Conservation (phyloP, 2,113 vertebrate genomes). For the Pygoscelis adeliae region DNA sequence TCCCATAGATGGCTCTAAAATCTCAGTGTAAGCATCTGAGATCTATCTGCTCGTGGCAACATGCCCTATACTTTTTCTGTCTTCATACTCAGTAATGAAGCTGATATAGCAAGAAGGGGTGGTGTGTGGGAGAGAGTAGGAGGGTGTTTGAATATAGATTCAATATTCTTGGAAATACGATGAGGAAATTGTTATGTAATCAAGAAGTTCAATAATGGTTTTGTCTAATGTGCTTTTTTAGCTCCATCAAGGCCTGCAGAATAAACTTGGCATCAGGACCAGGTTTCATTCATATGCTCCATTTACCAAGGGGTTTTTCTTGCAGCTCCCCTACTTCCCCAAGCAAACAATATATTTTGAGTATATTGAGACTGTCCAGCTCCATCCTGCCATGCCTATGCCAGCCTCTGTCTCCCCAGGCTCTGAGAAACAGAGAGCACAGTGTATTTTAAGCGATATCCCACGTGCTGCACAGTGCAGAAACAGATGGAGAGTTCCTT, state of each 20-base stretch:
- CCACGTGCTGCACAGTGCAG: constrained; percentile 4
- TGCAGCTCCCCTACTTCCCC: background rate
- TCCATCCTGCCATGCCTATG: background rate
- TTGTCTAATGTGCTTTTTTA: constrained; percentile 62
- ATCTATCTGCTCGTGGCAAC: constrained; percentile 40
- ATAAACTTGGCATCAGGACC: constrained; percentile 4
- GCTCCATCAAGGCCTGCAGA: constrained; percentile 21
- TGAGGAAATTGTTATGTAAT: constrained; percentile 70
- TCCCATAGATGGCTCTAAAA: constrained; percentile 61
- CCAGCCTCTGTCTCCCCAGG: background rate
- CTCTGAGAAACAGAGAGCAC: background rate
- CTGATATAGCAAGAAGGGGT: constrained; percentile 61
- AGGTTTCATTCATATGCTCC: constrained; percentile 44
- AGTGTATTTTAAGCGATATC: background rate
- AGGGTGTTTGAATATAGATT: constrained; percentile 68
- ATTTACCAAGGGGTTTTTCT: constrained; percentile 9
- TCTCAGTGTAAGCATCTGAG: constrained; percentile 31
- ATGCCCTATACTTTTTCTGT: constrained; percentile 52
- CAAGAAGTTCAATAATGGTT: constrained; percentile 62
- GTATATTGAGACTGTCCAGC: constrained; percentile 5
- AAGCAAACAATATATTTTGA: background rate
- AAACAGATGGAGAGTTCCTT: constrained; percentile 59
- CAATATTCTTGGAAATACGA: constrained; percentile 68
- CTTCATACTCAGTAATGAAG: constrained; percentile 32
- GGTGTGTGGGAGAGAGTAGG: constrained; percentile 59